A percentile compares a stretch with the other conserved stretches of the same genome.
These are phyloP conservation scores for Eulemur macaco DNA, from an alignment of 2,113 vertebrate species.

Conservation along the genomic window DNA sequence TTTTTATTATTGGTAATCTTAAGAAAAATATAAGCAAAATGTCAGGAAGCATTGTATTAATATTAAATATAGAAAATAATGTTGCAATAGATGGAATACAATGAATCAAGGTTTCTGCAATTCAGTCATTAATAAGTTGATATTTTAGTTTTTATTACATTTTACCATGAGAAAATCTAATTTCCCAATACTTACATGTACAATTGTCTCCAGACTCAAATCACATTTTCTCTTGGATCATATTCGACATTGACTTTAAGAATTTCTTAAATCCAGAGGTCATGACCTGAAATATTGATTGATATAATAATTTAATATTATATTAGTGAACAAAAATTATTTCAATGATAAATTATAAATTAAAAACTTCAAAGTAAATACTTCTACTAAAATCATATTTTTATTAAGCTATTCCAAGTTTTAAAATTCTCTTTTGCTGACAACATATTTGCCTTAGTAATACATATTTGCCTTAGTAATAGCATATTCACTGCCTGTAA, in stretches of 20 bases:
- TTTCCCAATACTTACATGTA: constrained; percentile 66
- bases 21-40: constrained; percentile 24
- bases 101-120: constrained; percentile 20
- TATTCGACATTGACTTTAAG: background rate
- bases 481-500: background rate
- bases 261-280: constrained; percentile 53
- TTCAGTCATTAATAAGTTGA: constrained; percentile 37
- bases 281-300: constrained; percentile 55
- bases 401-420: constrained; percentile 9
- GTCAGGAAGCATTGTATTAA: constrained; percentile 33
- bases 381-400: background rate
- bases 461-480: background rate
- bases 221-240: constrained; percentile 45
- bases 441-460: background rate
- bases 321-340: background rate
- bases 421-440: background rate
- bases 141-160: constrained; percentile 58
- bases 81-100: background rate
- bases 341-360: background rate
- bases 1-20: constrained; percentile 41
- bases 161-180: constrained; percentile 55
- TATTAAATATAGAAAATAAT: background rate
- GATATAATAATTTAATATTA: constrained; percentile 31
- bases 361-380: background rate
- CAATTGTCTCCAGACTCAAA: constrained; percentile 59